Evolutionary conservation across 1,140 invertebrate species (phyloP).

Genomic region (Heterodera schachtii): DNA sequence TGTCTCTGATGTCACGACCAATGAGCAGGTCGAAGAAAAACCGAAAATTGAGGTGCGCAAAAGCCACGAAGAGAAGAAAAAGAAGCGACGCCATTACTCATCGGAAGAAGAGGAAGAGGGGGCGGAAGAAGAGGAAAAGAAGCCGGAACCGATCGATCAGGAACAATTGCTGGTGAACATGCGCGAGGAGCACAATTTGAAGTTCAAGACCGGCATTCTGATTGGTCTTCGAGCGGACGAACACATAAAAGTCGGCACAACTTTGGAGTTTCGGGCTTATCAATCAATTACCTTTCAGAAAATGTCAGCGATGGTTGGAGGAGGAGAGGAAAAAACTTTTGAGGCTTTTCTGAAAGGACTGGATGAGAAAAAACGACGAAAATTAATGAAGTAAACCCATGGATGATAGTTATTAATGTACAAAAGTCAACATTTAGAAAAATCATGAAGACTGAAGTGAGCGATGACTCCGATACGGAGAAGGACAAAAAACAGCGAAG

Average conservation of each 20-base stretch:
- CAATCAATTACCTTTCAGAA: slow-evolving; percentile 25
- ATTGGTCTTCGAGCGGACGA: slow-evolving; percentile 43
- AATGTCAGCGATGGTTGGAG: slow-evolving; percentile 20
- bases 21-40: background rate
- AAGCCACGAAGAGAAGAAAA: slow-evolving; percentile 15
- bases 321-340: slow-evolving; percentile 35
- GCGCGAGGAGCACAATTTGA: slow-evolving; percentile 53
- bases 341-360: slow-evolving; percentile 47
- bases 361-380: slow-evolving; percentile 45
- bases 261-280: background rate
- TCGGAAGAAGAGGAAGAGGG: slow-evolving; percentile 28
- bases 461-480: slow-evolving; percentile 19
- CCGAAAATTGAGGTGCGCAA: slow-evolving; percentile 10
- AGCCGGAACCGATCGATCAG: slow-evolving; percentile 36
- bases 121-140: slow-evolving; percentile 35
- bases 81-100: slow-evolving; percentile 2
- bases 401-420: background rate
- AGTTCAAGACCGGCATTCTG: slow-evolving; percentile 49
- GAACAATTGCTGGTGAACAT: slow-evolving; percentile 46
- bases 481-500: slow-evolving; percentile 42
- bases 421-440: slow-evolving; percentile 35
- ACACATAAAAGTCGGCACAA: slow-evolving; percentile 37
- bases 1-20: background rate
- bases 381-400: slow-evolving; percentile 44
- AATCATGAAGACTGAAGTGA: slow-evolving; percentile 41